These are phyloP conservation scores for Harpalus rubripes DNA, from an alignment of 2,888 invertebrate species.

Conservation along the genomic window DNA sequence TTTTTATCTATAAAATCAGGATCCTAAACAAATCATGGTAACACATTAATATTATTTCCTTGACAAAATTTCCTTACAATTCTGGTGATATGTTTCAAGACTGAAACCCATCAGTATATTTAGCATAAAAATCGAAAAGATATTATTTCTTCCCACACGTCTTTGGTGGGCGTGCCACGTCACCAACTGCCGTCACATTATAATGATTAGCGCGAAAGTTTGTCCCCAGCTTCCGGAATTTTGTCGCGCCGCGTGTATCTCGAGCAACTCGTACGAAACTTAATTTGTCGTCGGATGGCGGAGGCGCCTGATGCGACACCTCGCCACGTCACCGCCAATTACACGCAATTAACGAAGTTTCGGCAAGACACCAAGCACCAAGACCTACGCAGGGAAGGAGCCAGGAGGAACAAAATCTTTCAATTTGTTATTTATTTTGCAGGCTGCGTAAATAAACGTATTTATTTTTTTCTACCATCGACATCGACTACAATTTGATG, in stretches of 20 bases:
- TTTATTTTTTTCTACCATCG: too few relatives aligned
- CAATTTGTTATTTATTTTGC: too few relatives aligned
- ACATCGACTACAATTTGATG: too few relatives aligned
- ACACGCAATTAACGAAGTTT: slow-evolving; percentile 75
- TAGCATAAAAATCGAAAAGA: too few relatives aligned
- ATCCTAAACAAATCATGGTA: too few relatives aligned
- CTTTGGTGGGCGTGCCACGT: neutral
- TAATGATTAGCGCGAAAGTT: slow-evolving; percentile 63
- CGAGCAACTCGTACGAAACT: slow-evolving; percentile 50
- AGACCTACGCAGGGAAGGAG: neutral
- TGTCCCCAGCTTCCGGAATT: slow-evolving; percentile 43
- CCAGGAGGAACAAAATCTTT: neutral
- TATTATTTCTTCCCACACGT: too few relatives aligned
- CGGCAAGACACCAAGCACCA: slow-evolving; percentile 63
- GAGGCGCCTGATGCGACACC: slow-evolving; percentile 71
- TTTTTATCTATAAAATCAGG: too few relatives aligned
- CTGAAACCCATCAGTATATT: too few relatives aligned
- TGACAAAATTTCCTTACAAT: too few relatives aligned
- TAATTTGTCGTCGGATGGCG: slow-evolving; percentile 66
- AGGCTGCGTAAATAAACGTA: too few relatives aligned
- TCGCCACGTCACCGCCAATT: slow-evolving; percentile 75
- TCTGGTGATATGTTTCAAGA: too few relatives aligned
- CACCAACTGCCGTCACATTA: slow-evolving; percentile 57
- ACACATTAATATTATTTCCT: too few relatives aligned
- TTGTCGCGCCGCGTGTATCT: slow-evolving; percentile 16